These are phyloP conservation scores for Drosophila paulistorum DNA, from an alignment of 1,140 invertebrate species.

Conservation along the genomic window DNA sequence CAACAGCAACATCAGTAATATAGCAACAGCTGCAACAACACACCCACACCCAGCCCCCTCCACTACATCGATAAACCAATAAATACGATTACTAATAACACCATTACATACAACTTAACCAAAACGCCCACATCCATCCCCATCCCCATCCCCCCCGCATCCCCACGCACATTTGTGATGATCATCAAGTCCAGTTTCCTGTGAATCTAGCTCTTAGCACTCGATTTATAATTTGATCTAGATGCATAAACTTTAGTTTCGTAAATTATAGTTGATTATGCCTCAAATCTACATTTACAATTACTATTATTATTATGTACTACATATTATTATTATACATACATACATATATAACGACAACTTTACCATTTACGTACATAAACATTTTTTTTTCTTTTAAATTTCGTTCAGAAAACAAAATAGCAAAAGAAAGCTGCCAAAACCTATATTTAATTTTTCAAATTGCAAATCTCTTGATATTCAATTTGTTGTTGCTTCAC, in stretches of 20 bases:
- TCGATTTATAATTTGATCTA: conserved; percentile 63
- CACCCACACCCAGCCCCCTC: no score
- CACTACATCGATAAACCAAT: conserved; percentile 24
- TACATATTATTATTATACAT: conserved; percentile 11
- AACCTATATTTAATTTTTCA: conserved; percentile 44
- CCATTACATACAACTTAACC: conserved; percentile 32
- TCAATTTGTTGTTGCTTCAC: conserved; percentile 20
- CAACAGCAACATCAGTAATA: conserved; percentile 40
- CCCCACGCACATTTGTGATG: conserved; percentile 69
- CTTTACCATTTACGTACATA: conserved; percentile 4
- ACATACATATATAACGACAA: conserved; percentile 31
- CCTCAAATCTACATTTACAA: conserved; percentile 27
- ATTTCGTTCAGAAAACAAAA: conserved; percentile 14
- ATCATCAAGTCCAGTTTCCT: conserved; percentile 80
- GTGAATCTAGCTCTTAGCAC: conserved; percentile 77
- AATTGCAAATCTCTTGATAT: conserved; percentile 20
- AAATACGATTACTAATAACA: conserved; percentile 5
- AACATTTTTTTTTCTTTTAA: conserved; percentile 40
- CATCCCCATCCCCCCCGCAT: background rate
- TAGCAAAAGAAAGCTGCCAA: conserved; percentile 49
- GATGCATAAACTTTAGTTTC: conserved; percentile 43
- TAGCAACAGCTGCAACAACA: conserved; percentile 32
- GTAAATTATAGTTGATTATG: conserved; percentile 37
- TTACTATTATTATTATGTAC: background rate
- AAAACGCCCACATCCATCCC: no score